Conservation (phyloP, 2,113 vertebrate species). For the Xenopus borealis region DNA sequence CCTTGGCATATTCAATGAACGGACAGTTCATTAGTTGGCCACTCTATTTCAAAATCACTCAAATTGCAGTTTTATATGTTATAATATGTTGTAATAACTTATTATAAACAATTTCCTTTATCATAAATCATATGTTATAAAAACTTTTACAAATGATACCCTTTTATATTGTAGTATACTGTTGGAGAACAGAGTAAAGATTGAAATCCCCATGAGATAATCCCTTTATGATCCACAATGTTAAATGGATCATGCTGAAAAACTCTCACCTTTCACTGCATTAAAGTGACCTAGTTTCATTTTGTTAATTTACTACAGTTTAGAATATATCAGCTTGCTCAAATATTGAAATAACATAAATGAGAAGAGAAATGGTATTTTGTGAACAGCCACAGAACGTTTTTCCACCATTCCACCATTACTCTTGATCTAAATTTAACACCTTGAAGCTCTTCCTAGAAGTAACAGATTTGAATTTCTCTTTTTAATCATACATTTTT, state of each 20-base stretch:
- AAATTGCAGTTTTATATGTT: background rate
- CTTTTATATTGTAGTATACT: conserved; percentile 6
- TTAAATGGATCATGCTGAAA: conserved; percentile 33
- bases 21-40: too few species aligned
- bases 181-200: conserved; percentile 6
- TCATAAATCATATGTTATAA: conserved; percentile 14
- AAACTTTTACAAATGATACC: conserved; percentile 10
- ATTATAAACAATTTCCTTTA: background rate
- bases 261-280: background rate
- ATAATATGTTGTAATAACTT: background rate
- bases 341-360: conserved; percentile 32
- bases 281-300: conserved; percentile 38
- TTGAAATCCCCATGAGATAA: conserved; percentile 12
- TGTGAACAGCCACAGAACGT: conserved; percentile 2
- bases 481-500: conserved; percentile 25
- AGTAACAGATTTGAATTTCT: conserved; percentile 1
- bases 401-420: background rate
- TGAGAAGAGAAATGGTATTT: conserved; percentile 11
- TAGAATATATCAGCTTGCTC: conserved; percentile 29
- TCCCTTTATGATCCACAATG: conserved; percentile 15
- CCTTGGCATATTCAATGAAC: too few species aligned
- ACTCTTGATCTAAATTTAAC: conserved; percentile 24
- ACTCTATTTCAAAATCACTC: too few species aligned
- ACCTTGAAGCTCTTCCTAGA: background rate
- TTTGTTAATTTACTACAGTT: conserved; percentile 17